Base-by-base conservation (phyloP, 2,888 invertebrate species). In the Stegana nigrithorax region DNA sequence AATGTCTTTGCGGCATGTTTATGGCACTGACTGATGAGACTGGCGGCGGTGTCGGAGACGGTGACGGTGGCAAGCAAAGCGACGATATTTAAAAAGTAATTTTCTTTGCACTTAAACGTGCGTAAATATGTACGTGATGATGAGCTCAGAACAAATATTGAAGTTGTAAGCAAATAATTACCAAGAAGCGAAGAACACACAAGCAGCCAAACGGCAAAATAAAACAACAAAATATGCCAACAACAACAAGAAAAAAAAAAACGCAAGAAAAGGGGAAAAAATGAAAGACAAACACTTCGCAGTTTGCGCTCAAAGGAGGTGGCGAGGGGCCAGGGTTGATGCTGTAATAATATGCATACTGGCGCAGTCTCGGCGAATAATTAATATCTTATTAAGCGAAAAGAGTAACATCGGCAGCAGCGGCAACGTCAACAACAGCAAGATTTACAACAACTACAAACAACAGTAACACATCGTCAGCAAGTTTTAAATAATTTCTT, bases 331-430 rank as follows among this genome's bases (percentile, higher is more conserved):
- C n/a, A n/a, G n/a, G n/a, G n/a, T n/a, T n/a, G n/a, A n/a, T n/a
- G n/a, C n/a, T n/a, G n/a, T n/a, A n/a, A n/a, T n/a, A n/a, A n/a
- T n/a, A n/a, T n/a, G n/a, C n/a, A n/a, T 66, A 61, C 59, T 61
- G 66, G 67, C 71, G 57, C 62, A 64, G 65, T 65, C 67, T 61
- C 62, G 62, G 72, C 39, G 1, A 14, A 39, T 14, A 39, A 39
- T n/a, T 39, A n/a, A n/a, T n/a, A n/a, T n/a, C n/a, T n/a, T n/a
- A n/a, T n/a, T n/a, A n/a, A n/a, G n/a, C n/a, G n/a, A n/a, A n/a
- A n/a, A n/a, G n/a, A n/a, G n/a, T n/a, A n/a, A n/a, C n/a, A n/a
- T n/a, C n/a, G n/a, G n/a, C n/a, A n/a, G n/a, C n/a, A n/a, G n/a
- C n/a, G n/a, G n/a, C n/a, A n/a, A n/a, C n/a, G n/a, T n/a, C n/a